phyloP scores from a whole-genome alignment of 2,113 vertebrate genomes.

The Falco punctatus region DNA sequence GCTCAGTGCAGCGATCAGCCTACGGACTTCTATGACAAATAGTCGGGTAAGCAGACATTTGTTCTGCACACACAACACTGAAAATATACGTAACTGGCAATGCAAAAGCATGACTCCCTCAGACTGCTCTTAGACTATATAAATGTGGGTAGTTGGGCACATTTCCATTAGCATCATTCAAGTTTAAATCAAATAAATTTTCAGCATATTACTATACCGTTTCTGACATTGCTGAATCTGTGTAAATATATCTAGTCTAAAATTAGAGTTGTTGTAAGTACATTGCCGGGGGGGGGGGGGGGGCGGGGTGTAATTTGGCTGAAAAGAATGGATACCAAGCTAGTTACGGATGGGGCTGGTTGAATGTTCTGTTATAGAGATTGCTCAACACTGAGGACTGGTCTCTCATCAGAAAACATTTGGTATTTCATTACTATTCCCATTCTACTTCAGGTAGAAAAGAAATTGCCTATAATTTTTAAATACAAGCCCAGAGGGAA shows the following conservation, averaged over 20 bases:
- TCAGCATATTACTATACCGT: neutral
- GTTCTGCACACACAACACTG: neutral
- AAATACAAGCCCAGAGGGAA: neutral
- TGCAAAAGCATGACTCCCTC: neutral
- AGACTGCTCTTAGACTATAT: neutral
- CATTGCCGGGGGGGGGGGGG: fast-evolving
- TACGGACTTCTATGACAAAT: neutral
- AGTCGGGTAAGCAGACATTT: neutral
- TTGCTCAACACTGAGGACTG: neutral
- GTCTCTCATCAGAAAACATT: neutral
- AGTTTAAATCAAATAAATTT: neutral
- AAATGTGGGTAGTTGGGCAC: neutral
- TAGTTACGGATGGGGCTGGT: neutral
- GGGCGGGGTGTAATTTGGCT: neutral
- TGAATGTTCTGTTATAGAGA: neutral
- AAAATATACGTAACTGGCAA: fast-evolving
- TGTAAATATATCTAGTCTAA: neutral
- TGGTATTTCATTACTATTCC: neutral
- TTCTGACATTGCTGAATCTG: neutral
- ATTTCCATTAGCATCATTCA: neutral
- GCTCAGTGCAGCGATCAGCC: neutral
- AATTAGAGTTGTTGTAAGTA: constrained; percentile 8
- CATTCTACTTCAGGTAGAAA: neutral
- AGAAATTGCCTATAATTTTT: neutral
- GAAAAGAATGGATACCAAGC: neutral